Evolutionary conservation across 2,113 vertebrate genomes (phyloP).

Genomic region (Aegithalos caudatus): DNA sequence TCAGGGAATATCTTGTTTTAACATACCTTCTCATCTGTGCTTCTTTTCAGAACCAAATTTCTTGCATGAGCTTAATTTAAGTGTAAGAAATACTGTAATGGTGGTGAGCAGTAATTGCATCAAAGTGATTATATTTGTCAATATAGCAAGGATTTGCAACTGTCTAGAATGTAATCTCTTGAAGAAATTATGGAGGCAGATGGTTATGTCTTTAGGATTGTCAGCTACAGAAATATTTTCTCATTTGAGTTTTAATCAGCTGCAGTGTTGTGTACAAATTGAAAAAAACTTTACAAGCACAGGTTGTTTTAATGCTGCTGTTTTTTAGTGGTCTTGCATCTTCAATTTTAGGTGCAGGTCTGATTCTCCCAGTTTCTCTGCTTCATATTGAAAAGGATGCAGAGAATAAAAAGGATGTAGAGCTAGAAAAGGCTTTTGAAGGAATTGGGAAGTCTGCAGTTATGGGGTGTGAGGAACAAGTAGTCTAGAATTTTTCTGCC

Average conservation of each 20-base stretch:
- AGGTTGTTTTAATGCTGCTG: background rate
- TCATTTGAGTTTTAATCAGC: background rate
- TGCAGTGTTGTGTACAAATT: background rate
- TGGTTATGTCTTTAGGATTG: background rate
- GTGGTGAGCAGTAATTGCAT: background rate
- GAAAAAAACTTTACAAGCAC: background rate
- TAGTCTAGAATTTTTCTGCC: background rate
- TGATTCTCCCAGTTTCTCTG: background rate
- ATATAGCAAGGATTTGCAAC: background rate
- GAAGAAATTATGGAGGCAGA: background rate
- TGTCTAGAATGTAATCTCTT: background rate
- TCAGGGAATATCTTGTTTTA: background rate
- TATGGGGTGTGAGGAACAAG: background rate
- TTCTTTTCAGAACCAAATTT: background rate
- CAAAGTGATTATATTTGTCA: background rate
- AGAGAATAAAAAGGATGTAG: background rate
- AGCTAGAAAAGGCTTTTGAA: background rate
- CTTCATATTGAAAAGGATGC: background rate
- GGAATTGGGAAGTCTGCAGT: background rate
- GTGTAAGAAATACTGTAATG: background rate
- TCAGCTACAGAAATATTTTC: background rate
- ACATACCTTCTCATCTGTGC: background rate
- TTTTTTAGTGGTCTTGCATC: background rate
- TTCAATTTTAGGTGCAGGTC: background rate
- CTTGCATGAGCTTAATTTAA: background rate